Evolutionary conservation across 2,797 vertebrate genomes (phyloP), one percentile per base, ranked within the genome.

Genomic region (Acipenser oxyrinchus): DNA sequence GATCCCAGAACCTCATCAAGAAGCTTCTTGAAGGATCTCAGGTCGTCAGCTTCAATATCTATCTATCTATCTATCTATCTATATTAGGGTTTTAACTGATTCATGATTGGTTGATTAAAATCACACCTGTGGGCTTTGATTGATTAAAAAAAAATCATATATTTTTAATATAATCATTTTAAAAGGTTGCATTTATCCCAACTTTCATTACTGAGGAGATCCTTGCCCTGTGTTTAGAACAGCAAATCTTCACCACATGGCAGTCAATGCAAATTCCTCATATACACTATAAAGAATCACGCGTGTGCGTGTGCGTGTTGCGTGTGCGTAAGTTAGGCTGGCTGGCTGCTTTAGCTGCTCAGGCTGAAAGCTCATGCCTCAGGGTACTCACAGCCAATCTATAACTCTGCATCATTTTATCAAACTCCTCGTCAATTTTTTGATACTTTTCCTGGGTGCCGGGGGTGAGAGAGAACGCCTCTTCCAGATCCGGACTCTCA

Each of bases 331-430:
- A 59, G 65, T 64, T 60, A 8, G 62, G 48, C 8, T 57, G 64
- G 8, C 50, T 49, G 37, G 11, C 37, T 63, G 50, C n/a, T 49
- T 18, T 67, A n/a, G 51, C 59, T 62, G 58, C 48, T 18, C 52
- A 53, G 52, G 23, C 63, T 48, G 65, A 59, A 62, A 57, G 71
- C 70, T 53, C 23, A 37, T 37, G 23, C 18, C 48, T 69, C 68
- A 8, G 68, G 83, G 91, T 98, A 97, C 95, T 97, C 95, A 97
- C 95, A 92, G 95, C 91, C 92, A 97, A 94, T 91, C 95, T 94
- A 95, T 98, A 97, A 91, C 90, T 96, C 93, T 96, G 95, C 95
- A 98, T 97, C 95, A 98, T 98, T 95, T 95, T 98, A 97, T 98
- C 95, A 98, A 98, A 98, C 81, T 98, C 96, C 93, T 98, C 96